These are phyloP conservation scores for Pristionchus fissidentatus DNA, from an alignment of 2,888 invertebrate species.

Conservation along the genomic window DNA sequence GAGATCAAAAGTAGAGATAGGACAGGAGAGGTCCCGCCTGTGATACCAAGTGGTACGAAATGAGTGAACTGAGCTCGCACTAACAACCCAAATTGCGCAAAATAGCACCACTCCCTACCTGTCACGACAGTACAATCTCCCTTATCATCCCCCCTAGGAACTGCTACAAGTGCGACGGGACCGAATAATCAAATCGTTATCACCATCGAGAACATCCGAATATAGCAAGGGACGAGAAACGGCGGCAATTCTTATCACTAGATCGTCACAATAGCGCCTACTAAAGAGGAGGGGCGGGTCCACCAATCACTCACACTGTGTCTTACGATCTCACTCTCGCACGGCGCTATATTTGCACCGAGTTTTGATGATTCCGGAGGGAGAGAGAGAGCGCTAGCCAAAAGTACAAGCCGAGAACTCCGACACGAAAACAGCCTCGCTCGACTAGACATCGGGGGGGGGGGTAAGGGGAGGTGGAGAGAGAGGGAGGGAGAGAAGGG, in stretches of 20 bases:
- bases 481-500: neutral
- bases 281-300: constrained; percentile 1
- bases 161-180: neutral
- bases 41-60: constrained; percentile 41
- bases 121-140: neutral
- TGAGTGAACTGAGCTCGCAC: neutral
- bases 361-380: constrained; percentile 30
- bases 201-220: neutral
- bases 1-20: constrained; percentile 20
- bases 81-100: constrained; percentile 22
- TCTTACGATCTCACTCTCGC: constrained; percentile 12
- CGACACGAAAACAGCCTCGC: constrained; percentile 33
- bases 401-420: constrained; percentile 31
- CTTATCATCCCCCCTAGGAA: neutral
- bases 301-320: neutral
- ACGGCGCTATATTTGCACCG: constrained; percentile 38
- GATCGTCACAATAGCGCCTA: neutral
- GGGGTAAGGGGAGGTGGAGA: neutral
- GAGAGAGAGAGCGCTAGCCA: neutral
- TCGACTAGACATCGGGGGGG: constrained; percentile 30
- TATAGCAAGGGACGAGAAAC: neutral
- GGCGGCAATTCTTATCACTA: neutral
- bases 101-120: neutral
- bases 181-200: too few relatives aligned
- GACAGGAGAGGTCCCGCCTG: constrained; percentile 9